Evolutionary conservation across 2,113 vertebrate species (phyloP).

Genomic region (Aptenodytes forsteri): DNA sequence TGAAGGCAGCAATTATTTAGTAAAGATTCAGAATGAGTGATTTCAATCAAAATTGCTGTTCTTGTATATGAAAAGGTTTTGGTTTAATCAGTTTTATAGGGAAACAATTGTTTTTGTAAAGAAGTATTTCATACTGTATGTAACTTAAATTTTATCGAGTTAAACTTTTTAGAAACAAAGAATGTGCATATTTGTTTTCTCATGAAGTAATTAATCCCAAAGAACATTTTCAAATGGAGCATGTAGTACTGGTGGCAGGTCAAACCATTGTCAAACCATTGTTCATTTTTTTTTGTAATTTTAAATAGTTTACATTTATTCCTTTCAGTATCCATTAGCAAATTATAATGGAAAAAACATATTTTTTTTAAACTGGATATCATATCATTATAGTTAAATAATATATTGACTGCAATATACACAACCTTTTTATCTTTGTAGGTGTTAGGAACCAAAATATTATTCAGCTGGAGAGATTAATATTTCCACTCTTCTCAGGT

Average conservation of each 20-base stretch:
- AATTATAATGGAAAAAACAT: background rate
- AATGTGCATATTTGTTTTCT: background rate
- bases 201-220: background rate
- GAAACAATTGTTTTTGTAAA: background rate
- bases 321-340: background rate
- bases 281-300: background rate
- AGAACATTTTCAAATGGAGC: background rate
- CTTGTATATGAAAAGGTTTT: background rate
- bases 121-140: background rate
- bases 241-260: background rate
- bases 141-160: background rate
- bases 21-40: background rate
- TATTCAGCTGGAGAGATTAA: background rate
- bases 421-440: background rate
- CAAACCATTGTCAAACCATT: background rate
- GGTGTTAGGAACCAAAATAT: background rate
- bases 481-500: background rate
- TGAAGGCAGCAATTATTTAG: background rate
- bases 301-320: background rate
- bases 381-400: background rate
- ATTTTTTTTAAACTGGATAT: background rate
- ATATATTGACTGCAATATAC: background rate
- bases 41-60: background rate
- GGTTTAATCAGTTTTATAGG: background rate
- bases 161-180: background rate